phyloP scores from a whole-genome alignment of 2,113 vertebrate genomes.

The Danio rerio region GRCz12tu NC_133178.1:49740001-49740500 shows the following conservation, averaged over 20 bases:
- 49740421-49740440: background rate
- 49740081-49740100: constrained; percentile 24
- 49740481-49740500: no score
- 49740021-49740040: background rate
- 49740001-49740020: background rate
- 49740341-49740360: no score
- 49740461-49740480: no score
- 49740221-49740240: background rate
- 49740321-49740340: no score
- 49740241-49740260: constrained; percentile 4
- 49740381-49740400: background rate
- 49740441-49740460: no score
- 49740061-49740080: constrained; percentile 41
- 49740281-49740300: constrained; percentile 7
- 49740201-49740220: background rate
- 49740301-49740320: no score
- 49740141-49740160: constrained; percentile 54
- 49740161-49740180: constrained; percentile 24
- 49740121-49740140: constrained; percentile 61
- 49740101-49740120: constrained; percentile 47
- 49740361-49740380: no score
- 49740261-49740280: background rate
- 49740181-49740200: background rate
- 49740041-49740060: constrained; percentile 18
- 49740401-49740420: background rate